Conservation (phyloP, 2,888 invertebrate genomes). For the Hemistola chrysoprasaria region DNA sequence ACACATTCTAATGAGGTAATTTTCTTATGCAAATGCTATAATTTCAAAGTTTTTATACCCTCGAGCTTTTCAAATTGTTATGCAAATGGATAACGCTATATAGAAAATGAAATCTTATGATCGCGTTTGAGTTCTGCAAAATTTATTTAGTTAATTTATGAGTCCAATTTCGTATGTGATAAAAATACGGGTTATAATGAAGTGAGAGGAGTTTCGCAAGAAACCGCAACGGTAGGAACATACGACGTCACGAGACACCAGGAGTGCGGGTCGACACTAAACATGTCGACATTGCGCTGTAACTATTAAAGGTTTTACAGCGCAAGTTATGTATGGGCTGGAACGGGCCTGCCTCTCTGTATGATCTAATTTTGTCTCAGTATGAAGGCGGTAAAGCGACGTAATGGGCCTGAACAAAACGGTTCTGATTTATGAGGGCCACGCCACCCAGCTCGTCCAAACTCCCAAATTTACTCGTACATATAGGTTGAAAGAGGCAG, state of each 20-base stretch:
- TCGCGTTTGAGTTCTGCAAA: constrained; percentile 10
- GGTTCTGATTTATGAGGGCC: constrained; percentile 72
- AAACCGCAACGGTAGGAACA: constrained; percentile 27
- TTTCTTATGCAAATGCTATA: constrained; percentile 34
- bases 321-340: constrained; percentile 62
- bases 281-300: constrained; percentile 48
- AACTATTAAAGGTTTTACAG: constrained; percentile 69
- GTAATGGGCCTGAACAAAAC: constrained; percentile 75
- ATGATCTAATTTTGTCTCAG: constrained; percentile 76
- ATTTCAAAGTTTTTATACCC: constrained; percentile 32
- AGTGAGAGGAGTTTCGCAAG: constrained; percentile 5
- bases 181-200: constrained; percentile 3
- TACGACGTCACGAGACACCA: constrained; percentile 32
- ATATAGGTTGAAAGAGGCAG: constrained; percentile 65
- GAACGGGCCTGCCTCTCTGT: constrained; percentile 60
- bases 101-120: constrained; percentile 10
- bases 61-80: constrained; percentile 24
- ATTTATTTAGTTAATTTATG: constrained; percentile 12
- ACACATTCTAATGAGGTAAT: constrained; percentile 35
- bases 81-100: constrained; percentile 20
- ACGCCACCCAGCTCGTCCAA: constrained; percentile 61
- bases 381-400: constrained; percentile 73
- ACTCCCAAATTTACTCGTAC: constrained; percentile 28
- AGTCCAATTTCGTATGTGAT: constrained; percentile 5
- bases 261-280: constrained; percentile 40